Conservation (phyloP, 2,888 invertebrate genomes). For the Sisyra nigra region DNA sequence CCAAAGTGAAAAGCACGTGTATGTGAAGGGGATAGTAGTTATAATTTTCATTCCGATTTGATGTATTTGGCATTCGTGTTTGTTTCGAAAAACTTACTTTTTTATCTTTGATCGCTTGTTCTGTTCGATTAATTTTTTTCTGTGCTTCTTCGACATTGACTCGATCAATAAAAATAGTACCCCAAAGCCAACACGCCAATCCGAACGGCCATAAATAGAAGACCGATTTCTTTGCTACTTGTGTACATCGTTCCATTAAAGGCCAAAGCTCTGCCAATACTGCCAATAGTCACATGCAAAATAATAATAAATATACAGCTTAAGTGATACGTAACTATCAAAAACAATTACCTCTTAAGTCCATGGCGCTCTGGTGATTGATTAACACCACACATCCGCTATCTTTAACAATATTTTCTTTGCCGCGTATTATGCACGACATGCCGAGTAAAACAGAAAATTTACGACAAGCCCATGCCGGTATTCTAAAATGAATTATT, state of each 20-base stretch:
- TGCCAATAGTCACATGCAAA: constrained; percentile 19
- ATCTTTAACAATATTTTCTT: constrained; percentile 56
- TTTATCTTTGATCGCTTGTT: constrained; percentile 43
- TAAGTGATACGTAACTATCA: not conserved
- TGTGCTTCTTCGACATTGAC: constrained; percentile 53
- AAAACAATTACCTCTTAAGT: constrained; percentile 53
- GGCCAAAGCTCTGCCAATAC: constrained; percentile 71
- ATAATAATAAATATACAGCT: constrained; percentile 7
- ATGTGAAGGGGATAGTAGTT: too few relatives aligned
- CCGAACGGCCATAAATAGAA: constrained; percentile 75
- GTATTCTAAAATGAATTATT: constrained; percentile 34
- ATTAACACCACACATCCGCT: constrained; percentile 66
- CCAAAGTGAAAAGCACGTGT: constrained; percentile 7
- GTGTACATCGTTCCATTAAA: constrained; percentile 59
- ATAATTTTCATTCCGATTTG: not conserved
- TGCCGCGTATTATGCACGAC: constrained; percentile 53
- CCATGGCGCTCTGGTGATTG: constrained; percentile 81
- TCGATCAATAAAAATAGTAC: constrained; percentile 76
- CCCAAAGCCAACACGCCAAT: constrained; percentile 72
- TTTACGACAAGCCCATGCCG: constrained; percentile 44
- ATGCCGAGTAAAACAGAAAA: constrained; percentile 46
- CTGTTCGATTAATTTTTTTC: constrained; percentile 54
- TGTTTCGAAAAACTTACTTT: constrained; percentile 29
- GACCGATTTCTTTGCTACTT: constrained; percentile 70
- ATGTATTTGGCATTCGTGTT: not conserved